Conservation (phyloP, 2,888 invertebrate genomes). For the Heliconius charithonia region DNA sequence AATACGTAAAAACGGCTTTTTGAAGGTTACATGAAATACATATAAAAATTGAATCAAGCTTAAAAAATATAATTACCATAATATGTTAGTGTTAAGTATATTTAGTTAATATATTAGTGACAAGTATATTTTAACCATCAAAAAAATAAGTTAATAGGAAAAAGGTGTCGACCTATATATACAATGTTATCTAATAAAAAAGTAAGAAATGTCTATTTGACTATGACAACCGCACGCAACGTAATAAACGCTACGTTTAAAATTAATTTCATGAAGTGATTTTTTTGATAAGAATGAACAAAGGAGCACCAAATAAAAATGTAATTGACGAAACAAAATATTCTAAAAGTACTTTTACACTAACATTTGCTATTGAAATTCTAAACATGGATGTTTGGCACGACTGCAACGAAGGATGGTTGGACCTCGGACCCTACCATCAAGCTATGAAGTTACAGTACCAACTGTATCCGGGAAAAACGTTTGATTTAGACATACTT, state of each 20-base stretch:
- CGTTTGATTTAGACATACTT: conserved; percentile 65
- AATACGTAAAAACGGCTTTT: neutral
- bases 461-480: conserved; percentile 65
- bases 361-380: conserved; percentile 73
- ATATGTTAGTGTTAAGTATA: no score
- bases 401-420: conserved; percentile 66
- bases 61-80: no score
- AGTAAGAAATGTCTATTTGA: neutral
- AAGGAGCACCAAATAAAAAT: conserved; percentile 43
- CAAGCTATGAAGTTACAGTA: conserved; percentile 70
- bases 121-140: no score
- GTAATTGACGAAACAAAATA: conserved; percentile 36
- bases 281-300: conserved; percentile 41
- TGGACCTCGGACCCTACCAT: conserved; percentile 61
- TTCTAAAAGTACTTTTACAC: conserved; percentile 57
- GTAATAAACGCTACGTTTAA: neutral
- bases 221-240: neutral
- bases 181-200: neutral
- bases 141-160: neutral
- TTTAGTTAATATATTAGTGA: no score
- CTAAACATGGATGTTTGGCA: conserved; percentile 67
- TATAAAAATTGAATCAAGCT: no score
- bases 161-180: neutral
- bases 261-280: neutral
- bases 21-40: neutral